Base-by-base conservation (phyloP, 2,888 invertebrate species). In the Cantharis flavilabris region DNA sequence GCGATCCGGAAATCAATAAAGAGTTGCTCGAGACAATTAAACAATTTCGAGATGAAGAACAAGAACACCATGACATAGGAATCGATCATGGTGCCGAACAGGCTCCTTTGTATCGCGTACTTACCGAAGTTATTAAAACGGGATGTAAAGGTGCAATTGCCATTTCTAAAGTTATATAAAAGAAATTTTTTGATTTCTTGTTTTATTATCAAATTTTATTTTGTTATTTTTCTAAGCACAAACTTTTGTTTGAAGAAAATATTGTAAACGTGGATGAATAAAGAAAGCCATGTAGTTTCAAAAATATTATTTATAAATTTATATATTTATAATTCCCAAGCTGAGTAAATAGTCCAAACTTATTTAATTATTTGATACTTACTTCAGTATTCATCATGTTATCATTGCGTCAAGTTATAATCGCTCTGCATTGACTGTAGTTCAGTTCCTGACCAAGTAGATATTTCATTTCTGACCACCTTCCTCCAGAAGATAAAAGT, bases 61-160 rank as follows among this genome's bases (percentile, higher is more conserved):
- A 98, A 87, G 97, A 99, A 85, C 99, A 99, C 88, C 98, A 98
- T 87, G 98, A 99, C 82, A 97, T 93, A 10, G 97, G 99, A 0
- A 91, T 99, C 73, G 92, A 95, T 84, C 93, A 97, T 83, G 98
- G 98, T 9, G 99, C 99, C 0, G 96, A 98, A 86, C 95, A 98
- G 88, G 97, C 98, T 0, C 98, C 98, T 0, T 95, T 97, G 84
- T 99, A 98, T 87, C 90, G 93, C 83, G 93, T 94, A 0, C 89
- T 99, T 76, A 94, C 96, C 0, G 92, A 94, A 85, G 91, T 94
- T 11, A 98, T 99, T 76, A 98, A 98, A 89, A 86, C 93, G 5
- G 98, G 98, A 0, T 99, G 99, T 86, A 97, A 96, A 87, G 93
- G 93, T 10, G 99, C 99, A 14, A 98, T 99, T 83, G 94, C 94